Percentiles rank a stretch among this genome's conserved stretches.
Conservation (phyloP, 2,888 invertebrate species). For the Caenorhabditis sulstoni region DNA sequence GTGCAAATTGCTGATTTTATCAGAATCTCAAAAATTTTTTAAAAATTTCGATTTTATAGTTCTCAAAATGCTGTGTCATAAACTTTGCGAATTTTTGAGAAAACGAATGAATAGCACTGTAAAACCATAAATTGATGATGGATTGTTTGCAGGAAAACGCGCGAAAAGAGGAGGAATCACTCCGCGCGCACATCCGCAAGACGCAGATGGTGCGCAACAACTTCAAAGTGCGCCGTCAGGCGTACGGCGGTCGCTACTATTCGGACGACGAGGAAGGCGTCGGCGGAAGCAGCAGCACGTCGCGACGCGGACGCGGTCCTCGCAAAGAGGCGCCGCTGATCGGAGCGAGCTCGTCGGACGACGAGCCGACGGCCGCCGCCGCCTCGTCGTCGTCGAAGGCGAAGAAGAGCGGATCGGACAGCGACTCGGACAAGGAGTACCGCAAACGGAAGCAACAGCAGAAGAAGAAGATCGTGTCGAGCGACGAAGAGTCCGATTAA, state of each 20-base stretch:
- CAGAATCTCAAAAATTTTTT: too few relatives aligned
- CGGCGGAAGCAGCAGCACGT: constrained; percentile 23
- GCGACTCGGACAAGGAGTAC: constrained; percentile 65
- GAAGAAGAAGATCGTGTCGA: constrained; percentile 68
- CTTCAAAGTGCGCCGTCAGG: constrained; percentile 40
- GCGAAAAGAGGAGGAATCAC: constrained; percentile 95
- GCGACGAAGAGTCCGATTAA: constrained; percentile 68
- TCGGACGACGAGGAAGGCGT: constrained; percentile 51
- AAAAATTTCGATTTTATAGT: too few relatives aligned
- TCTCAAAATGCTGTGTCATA: too few relatives aligned
- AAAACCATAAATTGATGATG: background rate
- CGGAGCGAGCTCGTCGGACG: constrained; percentile 31
- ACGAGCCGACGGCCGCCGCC: background rate
- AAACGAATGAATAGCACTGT: background rate
- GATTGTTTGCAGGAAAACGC: constrained; percentile 66
- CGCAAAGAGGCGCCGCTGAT: constrained; percentile 68
- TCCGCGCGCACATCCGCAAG: constrained; percentile 89
- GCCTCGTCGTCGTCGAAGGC: background rate
- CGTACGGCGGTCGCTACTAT: constrained; percentile 22
- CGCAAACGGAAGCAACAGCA: constrained; percentile 59
- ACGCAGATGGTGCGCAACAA: constrained; percentile 51
- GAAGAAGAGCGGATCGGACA: constrained; percentile 55
- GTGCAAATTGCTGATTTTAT: too few relatives aligned
- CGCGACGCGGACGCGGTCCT: constrained; percentile 23
- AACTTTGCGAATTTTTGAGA: too few relatives aligned